Evolutionary conservation across 35 echinoderm and acorn worm genomes (phyloP).

Genomic region (Anneissia japonica): DNA sequence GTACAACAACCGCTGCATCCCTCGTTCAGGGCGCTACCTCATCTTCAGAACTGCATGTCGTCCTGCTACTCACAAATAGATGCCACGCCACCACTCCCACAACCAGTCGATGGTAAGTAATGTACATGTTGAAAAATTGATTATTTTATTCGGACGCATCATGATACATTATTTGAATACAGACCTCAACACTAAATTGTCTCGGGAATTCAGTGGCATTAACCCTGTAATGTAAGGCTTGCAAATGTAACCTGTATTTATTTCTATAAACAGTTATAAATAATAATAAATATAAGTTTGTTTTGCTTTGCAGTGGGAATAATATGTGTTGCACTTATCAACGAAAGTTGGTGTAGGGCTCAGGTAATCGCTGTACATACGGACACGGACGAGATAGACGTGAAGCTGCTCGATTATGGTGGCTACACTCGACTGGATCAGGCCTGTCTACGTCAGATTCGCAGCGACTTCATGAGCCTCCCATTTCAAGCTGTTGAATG

Average conservation of each 20-base stretch:
- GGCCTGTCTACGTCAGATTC: constrained; percentile 56
- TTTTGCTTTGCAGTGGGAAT: constrained; percentile 57
- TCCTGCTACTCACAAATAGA: constrained; percentile 52
- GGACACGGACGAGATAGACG: constrained; percentile 74
- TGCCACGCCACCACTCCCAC: constrained; percentile 57
- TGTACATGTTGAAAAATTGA: too few species aligned
- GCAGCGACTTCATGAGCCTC: constrained; percentile 82
- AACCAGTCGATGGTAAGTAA: constrained; percentile 81
- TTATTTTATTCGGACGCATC: too few species aligned
- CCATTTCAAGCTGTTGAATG: constrained; percentile 96
- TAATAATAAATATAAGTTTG: too few species aligned
- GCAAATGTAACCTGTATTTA: too few species aligned
- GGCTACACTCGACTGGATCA: constrained; percentile 70
- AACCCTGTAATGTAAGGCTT: too few species aligned
- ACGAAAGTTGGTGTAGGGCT: constrained; percentile 88
- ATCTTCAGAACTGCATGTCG: constrained; percentile 68
- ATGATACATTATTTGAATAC: too few species aligned
- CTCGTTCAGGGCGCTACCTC: constrained; percentile 56
- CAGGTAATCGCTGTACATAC: constrained; percentile 59
- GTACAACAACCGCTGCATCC: constrained; percentile 85
- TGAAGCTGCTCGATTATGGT: constrained; percentile 83
- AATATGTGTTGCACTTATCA: constrained; percentile 76
- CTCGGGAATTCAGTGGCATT: too few species aligned
- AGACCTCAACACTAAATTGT: too few species aligned
- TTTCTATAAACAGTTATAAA: too few species aligned